Percentiles rank a stretch among this genome's conserved stretches.
These are phyloP conservation scores for Daboia siamensis DNA, from an alignment of 2,113 vertebrate species.

Conservation along the genomic window DNA sequence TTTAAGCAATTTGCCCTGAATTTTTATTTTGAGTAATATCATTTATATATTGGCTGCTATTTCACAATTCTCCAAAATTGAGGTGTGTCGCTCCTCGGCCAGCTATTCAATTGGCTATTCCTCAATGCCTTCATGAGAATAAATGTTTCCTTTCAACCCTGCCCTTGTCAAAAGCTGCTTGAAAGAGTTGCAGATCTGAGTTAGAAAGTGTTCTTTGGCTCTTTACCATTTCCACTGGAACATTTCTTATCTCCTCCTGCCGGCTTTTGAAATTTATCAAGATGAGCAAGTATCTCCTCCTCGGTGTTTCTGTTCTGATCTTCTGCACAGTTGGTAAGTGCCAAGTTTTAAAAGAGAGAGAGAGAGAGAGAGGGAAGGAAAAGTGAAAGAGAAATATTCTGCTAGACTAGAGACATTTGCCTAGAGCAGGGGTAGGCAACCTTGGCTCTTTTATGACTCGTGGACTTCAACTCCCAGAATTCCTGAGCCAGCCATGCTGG, in stretches of 20 bases:
- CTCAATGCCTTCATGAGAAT: not conserved
- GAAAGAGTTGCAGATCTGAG: not conserved
- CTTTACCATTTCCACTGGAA: not conserved
- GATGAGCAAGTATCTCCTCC: slow-evolving; percentile 14
- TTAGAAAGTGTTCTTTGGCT: not conserved
- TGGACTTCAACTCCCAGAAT: too few species aligned
- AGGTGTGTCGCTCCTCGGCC: not conserved
- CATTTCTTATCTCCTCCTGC: not conserved
- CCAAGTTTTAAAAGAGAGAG: not conserved
- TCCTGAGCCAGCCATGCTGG: too few species aligned
- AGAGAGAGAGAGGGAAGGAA: not conserved
- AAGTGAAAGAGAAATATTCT: not conserved
- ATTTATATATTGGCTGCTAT: not conserved
- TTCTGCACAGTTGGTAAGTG: slow-evolving; percentile 22
- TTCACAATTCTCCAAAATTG: not conserved
- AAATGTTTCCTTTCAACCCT: not conserved
- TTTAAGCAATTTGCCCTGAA: not conserved
- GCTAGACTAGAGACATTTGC: not conserved
- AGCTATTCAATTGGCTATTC: not conserved
- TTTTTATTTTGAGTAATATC: not conserved
- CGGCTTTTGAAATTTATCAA: not conserved
- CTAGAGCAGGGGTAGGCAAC: not conserved
- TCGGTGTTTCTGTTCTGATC: slow-evolving; percentile 6
- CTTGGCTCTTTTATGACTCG: too few species aligned
- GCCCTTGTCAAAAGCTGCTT: not conserved